phyloP scores from a whole-genome alignment of 92 coral and sea anemone species.

The Zoanthus sociatus region DNA sequence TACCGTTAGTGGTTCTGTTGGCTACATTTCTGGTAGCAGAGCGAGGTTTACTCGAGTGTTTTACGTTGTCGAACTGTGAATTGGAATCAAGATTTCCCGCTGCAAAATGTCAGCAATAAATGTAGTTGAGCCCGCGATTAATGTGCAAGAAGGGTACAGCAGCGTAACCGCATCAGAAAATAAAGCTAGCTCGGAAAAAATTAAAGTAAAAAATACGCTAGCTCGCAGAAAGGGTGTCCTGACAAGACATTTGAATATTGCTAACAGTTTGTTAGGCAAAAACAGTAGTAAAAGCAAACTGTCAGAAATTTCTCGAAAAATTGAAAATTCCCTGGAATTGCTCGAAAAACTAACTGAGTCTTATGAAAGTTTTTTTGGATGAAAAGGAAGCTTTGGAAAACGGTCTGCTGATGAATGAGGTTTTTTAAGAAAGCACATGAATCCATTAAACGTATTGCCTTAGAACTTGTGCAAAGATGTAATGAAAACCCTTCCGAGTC shows the following conservation, averaged over 20 bases:
- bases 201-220: background rate
- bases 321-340: background rate
- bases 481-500: background rate
- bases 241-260: background rate
- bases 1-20: too few species aligned
- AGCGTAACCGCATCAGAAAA: too few species aligned
- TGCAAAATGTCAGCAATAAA: too few species aligned
- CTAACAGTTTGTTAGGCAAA: background rate
- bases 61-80: too few species aligned
- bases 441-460: background rate
- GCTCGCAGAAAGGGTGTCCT: background rate
- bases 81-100: constrained; percentile 45
- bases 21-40: constrained; percentile 9
- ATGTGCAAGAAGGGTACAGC: too few species aligned
- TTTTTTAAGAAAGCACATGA: background rate
- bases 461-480: background rate
- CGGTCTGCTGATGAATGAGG: background rate
- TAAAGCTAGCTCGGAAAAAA: too few species aligned
- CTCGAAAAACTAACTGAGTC: background rate
- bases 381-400: background rate
- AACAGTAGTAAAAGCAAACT: too few species aligned
- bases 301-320: background rate
- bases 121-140: too few species aligned
- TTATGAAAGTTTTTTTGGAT: background rate
- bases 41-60: background rate